phyloP scores from a whole-genome alignment of 2,113 vertebrate species.

The Piaya cayana region DNA sequence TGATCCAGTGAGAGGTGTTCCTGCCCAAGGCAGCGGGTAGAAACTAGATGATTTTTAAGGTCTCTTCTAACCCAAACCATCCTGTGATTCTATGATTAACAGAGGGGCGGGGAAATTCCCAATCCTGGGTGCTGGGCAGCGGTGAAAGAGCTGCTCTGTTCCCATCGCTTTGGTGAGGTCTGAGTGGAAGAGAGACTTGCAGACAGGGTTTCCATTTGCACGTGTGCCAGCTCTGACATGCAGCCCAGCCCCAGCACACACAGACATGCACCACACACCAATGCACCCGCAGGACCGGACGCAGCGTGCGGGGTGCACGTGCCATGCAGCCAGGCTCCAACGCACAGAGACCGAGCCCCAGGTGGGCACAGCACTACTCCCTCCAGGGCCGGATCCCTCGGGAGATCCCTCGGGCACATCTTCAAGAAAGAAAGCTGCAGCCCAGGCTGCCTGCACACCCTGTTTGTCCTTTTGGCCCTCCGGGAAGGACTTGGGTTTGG shows the following conservation, averaged over 20 bases:
- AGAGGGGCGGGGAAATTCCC: not conserved
- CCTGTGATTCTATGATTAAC: too few relatives aligned
- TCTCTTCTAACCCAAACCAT: too few relatives aligned
- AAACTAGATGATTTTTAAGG: too few relatives aligned
- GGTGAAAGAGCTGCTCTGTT: not conserved
- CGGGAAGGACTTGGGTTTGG: not conserved
- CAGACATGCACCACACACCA: not conserved
- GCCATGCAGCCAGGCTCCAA: not conserved
- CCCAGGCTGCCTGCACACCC: not conserved
- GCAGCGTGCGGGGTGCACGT: not conserved
- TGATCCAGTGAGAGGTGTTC: too few relatives aligned
- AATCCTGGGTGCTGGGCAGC: not conserved
- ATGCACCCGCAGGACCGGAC: accelerated
- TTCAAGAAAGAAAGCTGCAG: not conserved
- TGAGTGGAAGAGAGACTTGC: not conserved
- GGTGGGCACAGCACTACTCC: accelerated
- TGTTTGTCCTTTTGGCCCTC: not conserved
- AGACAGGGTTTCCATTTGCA: not conserved
- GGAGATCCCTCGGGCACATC: not conserved
- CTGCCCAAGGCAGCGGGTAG: too few relatives aligned
- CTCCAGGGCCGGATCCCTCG: not conserved
- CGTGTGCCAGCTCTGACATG: not conserved
- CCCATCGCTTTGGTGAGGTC: accelerated
- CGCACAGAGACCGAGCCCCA: not conserved
- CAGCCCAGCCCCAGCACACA: not conserved